These are phyloP conservation scores for Alces alces DNA, from an alignment of 2,113 vertebrate genomes.

Conservation along the genomic window DNA sequence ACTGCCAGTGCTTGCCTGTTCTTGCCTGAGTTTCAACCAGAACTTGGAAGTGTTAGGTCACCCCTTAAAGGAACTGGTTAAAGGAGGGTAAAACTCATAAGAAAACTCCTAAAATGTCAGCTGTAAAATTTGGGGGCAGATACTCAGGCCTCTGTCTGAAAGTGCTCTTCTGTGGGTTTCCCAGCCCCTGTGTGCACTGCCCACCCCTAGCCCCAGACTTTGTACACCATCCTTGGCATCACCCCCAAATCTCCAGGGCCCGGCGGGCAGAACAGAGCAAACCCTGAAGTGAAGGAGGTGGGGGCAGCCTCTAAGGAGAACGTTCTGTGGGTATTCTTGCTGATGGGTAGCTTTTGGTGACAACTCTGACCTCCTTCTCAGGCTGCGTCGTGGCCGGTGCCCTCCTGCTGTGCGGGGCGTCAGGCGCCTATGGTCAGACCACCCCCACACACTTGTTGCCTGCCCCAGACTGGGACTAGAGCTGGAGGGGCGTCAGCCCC, in stretches of 20 bases:
- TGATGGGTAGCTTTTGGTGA: not conserved
- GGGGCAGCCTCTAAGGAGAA: not conserved
- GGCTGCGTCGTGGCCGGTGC: accelerated
- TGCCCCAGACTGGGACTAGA: not conserved
- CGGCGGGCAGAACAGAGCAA: not conserved
- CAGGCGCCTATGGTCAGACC: too few relatives aligned
- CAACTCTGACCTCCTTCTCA: not conserved
- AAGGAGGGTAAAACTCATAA: not conserved
- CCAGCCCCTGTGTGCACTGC: not conserved
- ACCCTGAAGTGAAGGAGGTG: not conserved
- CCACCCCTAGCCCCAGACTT: not conserved
- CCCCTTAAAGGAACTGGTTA: not conserved
- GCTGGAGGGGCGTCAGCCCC: not conserved
- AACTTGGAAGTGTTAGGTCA: not conserved
- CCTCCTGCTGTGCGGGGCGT: not conserved
- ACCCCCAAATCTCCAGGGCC: not conserved
- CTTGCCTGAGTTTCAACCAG: not conserved
- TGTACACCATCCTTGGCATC: not conserved
- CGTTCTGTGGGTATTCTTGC: not conserved
- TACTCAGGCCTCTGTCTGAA: accelerated
- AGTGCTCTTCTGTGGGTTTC: not conserved
- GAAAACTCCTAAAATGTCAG: not conserved
- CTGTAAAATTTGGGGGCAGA: not conserved
- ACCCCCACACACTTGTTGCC: not conserved
- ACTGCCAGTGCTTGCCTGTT: not conserved